Conservation (phyloP, 1,140 invertebrate species). For the Spodoptera litura region DNA sequence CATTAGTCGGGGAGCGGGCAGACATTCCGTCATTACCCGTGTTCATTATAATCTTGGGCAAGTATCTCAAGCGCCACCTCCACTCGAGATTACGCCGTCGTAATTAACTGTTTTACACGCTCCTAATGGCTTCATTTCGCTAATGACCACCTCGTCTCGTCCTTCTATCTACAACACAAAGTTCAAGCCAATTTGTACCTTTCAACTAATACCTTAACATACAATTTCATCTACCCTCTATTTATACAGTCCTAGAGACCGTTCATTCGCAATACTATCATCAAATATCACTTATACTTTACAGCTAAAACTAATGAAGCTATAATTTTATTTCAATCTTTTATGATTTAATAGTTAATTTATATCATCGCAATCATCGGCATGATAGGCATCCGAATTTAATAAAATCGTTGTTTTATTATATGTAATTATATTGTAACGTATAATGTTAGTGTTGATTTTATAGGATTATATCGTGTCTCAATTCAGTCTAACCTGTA, state of each 20-base stretch:
- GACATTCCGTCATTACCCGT: conserved; percentile 58
- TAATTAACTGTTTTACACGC: conserved; percentile 84
- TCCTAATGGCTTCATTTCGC: conserved; percentile 81
- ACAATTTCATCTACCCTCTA: conserved; percentile 3
- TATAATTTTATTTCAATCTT: conserved; percentile 16
- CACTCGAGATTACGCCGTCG: conserved; percentile 65
- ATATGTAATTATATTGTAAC: background rate
- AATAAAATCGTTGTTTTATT: conserved; percentile 24
- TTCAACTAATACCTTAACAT: conserved; percentile 10
- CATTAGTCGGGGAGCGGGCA: conserved; percentile 29
- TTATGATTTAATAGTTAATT: conserved; percentile 33
- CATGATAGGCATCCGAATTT: conserved; percentile 19
- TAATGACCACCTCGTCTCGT: conserved; percentile 76
- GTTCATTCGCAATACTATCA: conserved; percentile 34
- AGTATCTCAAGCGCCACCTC: conserved; percentile 60
- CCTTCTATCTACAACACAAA: conserved; percentile 54
- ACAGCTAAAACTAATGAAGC: conserved; percentile 22
- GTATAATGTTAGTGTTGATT: conserved; percentile 18
- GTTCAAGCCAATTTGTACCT: conserved; percentile 33
- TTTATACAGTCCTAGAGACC: background rate
- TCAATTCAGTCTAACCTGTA: background rate
- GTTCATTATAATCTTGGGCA: conserved; percentile 58
- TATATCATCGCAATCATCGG: background rate
- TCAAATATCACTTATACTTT: conserved; percentile 40
- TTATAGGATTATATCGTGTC: background rate